Percentiles rank a stretch among this genome's conserved stretches.
phyloP scores from a whole-genome alignment of 2,888 invertebrate genomes.

The Philonicus albiceps region DNA sequence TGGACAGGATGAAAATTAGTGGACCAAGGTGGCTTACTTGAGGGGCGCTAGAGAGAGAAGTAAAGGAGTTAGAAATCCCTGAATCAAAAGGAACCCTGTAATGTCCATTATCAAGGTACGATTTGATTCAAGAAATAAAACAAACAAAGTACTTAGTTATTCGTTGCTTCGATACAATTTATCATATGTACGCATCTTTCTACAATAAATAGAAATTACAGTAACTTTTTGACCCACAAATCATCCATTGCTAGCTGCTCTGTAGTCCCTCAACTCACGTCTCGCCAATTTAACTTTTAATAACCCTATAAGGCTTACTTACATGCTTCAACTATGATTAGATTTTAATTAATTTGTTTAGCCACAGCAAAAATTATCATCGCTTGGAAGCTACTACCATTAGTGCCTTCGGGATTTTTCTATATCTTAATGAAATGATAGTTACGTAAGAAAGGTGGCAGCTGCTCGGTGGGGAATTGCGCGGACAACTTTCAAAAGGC shows the following conservation, averaged over 20 bases:
- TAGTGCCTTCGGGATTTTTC: not conserved
- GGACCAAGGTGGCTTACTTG: no score
- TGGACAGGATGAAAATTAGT: no score
- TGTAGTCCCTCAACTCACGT: not conserved
- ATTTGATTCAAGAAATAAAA: no score
- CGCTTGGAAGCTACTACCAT: not conserved
- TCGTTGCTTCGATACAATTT: no score
- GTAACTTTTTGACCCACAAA: not conserved
- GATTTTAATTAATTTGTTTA: not conserved
- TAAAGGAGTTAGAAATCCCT: no score
- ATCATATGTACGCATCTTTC: no score
- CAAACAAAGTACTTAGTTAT: no score
- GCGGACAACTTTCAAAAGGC: not conserved
- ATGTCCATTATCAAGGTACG: no score
- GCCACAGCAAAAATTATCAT: not conserved
- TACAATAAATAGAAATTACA: no score
- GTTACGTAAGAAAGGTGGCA: not conserved
- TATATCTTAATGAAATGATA: not conserved
- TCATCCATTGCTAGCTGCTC: not conserved
- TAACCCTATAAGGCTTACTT: slow-evolving; percentile 3
- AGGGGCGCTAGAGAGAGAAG: no score
- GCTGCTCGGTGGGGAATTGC: not conserved
- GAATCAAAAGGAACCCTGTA: no score
- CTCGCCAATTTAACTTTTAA: not conserved
- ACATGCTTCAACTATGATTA: not conserved